A percentile compares a stretch with the other conserved stretches of the same genome.
Conservation (phyloP, 1,140 invertebrate species). For the Gryon sp. region DNA sequence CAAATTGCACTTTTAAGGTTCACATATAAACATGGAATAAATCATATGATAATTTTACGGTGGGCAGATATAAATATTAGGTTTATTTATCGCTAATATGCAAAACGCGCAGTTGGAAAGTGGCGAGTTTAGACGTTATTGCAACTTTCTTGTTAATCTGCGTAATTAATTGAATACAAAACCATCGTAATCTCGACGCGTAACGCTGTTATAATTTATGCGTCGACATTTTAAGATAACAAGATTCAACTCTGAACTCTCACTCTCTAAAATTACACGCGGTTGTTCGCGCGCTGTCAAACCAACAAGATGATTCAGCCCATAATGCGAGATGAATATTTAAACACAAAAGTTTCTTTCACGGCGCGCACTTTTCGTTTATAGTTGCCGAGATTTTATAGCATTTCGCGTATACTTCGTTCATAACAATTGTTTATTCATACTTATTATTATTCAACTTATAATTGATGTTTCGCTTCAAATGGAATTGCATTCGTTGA, state of each 20-base stretch:
- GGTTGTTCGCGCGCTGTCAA: neutral
- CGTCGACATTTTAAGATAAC: conserved; percentile 35
- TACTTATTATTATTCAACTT: neutral
- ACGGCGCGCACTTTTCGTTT: too few relatives aligned
- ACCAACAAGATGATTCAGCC: neutral
- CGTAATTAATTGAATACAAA: conserved; percentile 52
- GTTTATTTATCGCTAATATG: conserved; percentile 27
- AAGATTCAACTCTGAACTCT: conserved; percentile 43
- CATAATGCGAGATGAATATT: too few relatives aligned
- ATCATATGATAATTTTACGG: conserved; percentile 21
- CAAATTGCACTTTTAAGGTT: too few relatives aligned
- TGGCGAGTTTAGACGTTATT: neutral
- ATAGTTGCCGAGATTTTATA: too few relatives aligned
- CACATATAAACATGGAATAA: conserved; percentile 33
- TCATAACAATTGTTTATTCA: too few relatives aligned
- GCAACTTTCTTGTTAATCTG: conserved; percentile 51
- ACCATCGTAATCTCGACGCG: conserved; percentile 33
- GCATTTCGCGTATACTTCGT: too few relatives aligned
- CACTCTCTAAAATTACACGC: conserved; percentile 4
- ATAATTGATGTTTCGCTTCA: neutral
- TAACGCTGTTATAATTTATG: conserved; percentile 48
- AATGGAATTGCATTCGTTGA: neutral
- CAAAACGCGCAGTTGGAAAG: conserved; percentile 31
- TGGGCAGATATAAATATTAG: conserved; percentile 6
- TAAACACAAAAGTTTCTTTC: conserved; percentile 3